phyloP scores from a whole-genome alignment of 2,797 vertebrate species.

The Halcyon smyrnensis region DNA sequence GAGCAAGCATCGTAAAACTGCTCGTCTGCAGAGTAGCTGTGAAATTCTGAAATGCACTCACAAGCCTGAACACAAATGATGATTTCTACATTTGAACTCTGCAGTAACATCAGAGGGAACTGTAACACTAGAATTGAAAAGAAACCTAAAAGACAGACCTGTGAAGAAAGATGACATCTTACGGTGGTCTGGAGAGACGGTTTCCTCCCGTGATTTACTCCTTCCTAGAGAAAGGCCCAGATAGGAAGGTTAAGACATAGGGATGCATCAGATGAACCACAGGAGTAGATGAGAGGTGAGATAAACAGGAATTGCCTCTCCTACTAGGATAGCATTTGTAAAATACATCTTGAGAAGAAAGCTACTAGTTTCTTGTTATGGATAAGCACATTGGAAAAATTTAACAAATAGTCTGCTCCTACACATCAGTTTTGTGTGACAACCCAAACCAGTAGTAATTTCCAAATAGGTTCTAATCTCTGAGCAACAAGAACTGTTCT shows the following conservation, averaged over 20 bases:
- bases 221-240: neutral
- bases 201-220: neutral
- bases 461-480: neutral
- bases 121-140: neutral
- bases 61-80: neutral
- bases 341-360: neutral
- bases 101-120: neutral
- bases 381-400: neutral
- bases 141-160: neutral
- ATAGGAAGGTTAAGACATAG: neutral
- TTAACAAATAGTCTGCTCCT: neutral
- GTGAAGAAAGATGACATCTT: neutral
- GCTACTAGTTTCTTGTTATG: neutral
- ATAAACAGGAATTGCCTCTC: neutral
- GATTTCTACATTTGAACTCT: neutral
- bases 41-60: neutral
- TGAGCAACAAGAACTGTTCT: neutral
- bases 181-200: rapidly evolving
- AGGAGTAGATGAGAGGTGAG: neutral
- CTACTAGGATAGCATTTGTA: neutral
- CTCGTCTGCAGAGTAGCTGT: neutral
- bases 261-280: neutral
- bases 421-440: neutral
- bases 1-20: neutral
- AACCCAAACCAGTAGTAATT: neutral